These are phyloP conservation scores for Xestia c-nigrum DNA, from an alignment of 2,888 invertebrate species.

Conservation along the genomic window DNA sequence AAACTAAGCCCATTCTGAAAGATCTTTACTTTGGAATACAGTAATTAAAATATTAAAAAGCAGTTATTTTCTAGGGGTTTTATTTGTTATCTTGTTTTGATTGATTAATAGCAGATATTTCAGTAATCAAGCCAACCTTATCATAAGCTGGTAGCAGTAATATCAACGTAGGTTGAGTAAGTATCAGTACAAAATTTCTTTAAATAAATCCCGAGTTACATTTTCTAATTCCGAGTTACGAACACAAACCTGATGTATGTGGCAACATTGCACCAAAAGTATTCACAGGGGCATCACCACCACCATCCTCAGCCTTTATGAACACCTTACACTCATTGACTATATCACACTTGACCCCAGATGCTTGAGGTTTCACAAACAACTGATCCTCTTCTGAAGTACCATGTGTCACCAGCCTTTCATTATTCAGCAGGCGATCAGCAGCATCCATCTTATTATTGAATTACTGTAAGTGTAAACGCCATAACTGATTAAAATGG, in stretches of 20 bases:
- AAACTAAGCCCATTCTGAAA: background rate
- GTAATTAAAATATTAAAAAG: background rate
- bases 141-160: background rate
- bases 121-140: slow-evolving; percentile 17
- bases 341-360: slow-evolving; percentile 81
- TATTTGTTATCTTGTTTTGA: background rate
- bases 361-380: slow-evolving; percentile 71
- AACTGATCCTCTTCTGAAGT: slow-evolving; percentile 74
- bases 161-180: background rate
- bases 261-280: slow-evolving; percentile 70
- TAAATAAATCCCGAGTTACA: background rate
- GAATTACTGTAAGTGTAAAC: slow-evolving; percentile 53
- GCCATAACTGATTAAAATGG: slow-evolving; percentile 11
- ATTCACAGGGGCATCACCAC: slow-evolving; percentile 82
- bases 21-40: background rate
- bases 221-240: slow-evolving; percentile 11
- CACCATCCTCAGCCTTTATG: slow-evolving; percentile 85
- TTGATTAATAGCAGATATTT: background rate
- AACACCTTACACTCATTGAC: slow-evolving; percentile 87
- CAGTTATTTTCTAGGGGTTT: background rate
- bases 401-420: slow-evolving; percentile 63
- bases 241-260: slow-evolving; percentile 71
- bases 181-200: background rate
- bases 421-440: slow-evolving; percentile 73
- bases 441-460: slow-evolving; percentile 80